Base-by-base conservation (phyloP, 2,888 invertebrate species). In the Xylocampa areola region DNA sequence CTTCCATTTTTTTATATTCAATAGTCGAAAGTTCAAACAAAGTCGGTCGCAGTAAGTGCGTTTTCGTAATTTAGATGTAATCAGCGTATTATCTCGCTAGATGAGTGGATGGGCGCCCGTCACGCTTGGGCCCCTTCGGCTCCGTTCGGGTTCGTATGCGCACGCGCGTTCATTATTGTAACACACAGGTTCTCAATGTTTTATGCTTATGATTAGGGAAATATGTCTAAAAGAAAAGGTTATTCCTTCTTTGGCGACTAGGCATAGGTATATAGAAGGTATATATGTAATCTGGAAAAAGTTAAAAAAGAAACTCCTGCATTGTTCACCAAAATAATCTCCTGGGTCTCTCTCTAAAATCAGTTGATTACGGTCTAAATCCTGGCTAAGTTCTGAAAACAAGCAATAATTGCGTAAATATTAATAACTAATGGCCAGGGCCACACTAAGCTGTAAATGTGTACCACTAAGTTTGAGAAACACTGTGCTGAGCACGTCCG, bases 31-130 rank as follows among this genome's bases (percentile, higher is more conserved):
- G 17, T 57, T 29, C 5, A 52, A 62, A 49, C 44, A 47, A 39
- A 41, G 48, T 49, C 45, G 41, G 61, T 49, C 37, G 27, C 36
- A 35, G 52, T 61, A 51, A 55, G 62, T 67, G 53, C 51, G 51
- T 54, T 66, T 69, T 75, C 61, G 76, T 82, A 77, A 81, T 84
- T 81, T 80, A 82, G 81, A 85, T 82, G 76, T 68, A 71, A 84
- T 85, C 82, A 73, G 60, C 45, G 68, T 71, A 72, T 73, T 78
- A 79, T 80, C 77, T 79, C 62, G 51, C 47, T 66, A 54, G 72
- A 62, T 63, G 61, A 69, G 51, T 77, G 70, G 75, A 72, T 77
- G 73, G 71, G 73, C 67, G 68, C 73, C 47, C 79, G 80, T 79
- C 78, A 82, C 74, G 81, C 77, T 77, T 61, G 55, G 72, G 58